Base-by-base conservation (phyloP, 1,140 invertebrate species). In the Adelges cooleyi region DNA sequence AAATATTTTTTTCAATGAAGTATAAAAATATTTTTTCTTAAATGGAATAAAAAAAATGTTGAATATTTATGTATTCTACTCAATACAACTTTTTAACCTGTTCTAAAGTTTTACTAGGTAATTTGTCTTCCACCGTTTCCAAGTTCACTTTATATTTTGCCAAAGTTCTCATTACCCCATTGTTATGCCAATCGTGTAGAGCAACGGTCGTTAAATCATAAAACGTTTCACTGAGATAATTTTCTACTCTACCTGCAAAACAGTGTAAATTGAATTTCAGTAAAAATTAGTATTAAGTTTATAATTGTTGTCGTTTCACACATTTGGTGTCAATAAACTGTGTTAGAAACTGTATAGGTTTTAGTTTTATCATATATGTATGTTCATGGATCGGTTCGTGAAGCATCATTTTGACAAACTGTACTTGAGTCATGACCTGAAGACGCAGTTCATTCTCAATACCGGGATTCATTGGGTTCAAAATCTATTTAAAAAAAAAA, bases 121-220 rank as follows among this genome's bases (percentile, higher is more conserved):
- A 78, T 75, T 95, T 86, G 73, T 95, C 89, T 72, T 95, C 88
- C 2, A 92, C 81, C 1, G 91, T 86, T 18, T 82, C 77, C 29
- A 99, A 73, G 36, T 84, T 82, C 71, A 92, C 88, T 73, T 95
- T 92, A 52, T 90, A 84, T 70, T 84, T 79, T 1, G 94, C 95
- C 72, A 98, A 81, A 72, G 88, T 85, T 68, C 93, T 82, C 95
- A 99, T 99, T 75, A 94, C 91, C 36, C 89, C 86, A 74, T 98
- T 98, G 0, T 92, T 95, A 75, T 90, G 90, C 92, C 95, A 98
- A 76, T 99, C 93, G 71, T 98, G 94, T 17, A 97, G 77, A 17
- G 95, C 93, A 29, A 99, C 92, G 1, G 95, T 95, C 0, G 95
- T 98, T 70, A 98, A 79, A 77, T 98, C 97, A 76, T 99, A 99